Conservation (phyloP, 2,888 invertebrate genomes). For the Luperina testacea region DNA sequence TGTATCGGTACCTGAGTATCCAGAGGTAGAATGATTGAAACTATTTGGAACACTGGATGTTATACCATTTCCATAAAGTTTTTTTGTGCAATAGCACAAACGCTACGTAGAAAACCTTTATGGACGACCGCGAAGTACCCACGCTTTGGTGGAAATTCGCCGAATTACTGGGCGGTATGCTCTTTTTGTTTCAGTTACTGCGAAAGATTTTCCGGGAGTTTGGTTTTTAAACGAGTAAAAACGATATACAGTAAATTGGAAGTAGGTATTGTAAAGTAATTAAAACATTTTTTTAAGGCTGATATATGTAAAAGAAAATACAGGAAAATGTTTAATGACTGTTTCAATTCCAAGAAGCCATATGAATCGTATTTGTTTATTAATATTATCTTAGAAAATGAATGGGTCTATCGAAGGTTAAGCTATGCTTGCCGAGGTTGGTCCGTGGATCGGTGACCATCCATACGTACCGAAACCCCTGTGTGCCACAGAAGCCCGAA, state of each 20-base stretch:
- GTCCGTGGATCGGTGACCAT: neutral
- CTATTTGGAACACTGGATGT: conserved; percentile 39
- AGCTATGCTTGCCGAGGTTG: neutral
- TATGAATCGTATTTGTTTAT: neutral
- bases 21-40: conserved; percentile 56
- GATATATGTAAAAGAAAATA: neutral
- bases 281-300: neutral
- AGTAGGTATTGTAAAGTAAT: neutral
- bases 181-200: conserved; percentile 7
- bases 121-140: neutral
- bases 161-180: conserved; percentile 16
- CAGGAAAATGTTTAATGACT: neutral
- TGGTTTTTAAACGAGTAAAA: neutral
- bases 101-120: no score
- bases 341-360: neutral
- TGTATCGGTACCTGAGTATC: conserved; percentile 26
- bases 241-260: neutral
- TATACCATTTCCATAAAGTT: conserved; percentile 60
- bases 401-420: neutral
- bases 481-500: neutral
- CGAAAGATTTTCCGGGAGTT: neutral
- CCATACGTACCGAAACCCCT: neutral
- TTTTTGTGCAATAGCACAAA: conserved; percentile 29
- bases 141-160: conserved; percentile 30
- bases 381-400: neutral